Base-by-base conservation (phyloP, 2,888 invertebrate species). In the Ypsolopha sequella region DNA sequence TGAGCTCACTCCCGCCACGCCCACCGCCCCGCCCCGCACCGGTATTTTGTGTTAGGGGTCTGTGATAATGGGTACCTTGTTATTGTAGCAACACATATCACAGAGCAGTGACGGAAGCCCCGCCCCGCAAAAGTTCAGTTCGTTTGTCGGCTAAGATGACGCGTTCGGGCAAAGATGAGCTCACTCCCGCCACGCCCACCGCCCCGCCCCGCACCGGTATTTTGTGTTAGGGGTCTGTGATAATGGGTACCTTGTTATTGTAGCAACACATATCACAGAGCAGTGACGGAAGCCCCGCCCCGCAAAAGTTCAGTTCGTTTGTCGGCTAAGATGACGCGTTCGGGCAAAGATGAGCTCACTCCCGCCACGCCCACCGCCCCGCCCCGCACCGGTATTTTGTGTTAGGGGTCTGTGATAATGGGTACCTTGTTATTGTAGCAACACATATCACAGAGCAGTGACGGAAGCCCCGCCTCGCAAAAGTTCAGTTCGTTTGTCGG, bases 181-280 rank as follows among this genome's bases (percentile, higher is more conserved):
- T 63, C 48, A 14, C 38, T 0, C 34, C 41, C 6, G 35, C 46
- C 13, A 65, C 72, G 6, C 84, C 85, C 0, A 60, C 80, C 0
- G 84, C 84, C 0, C 85, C 85, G n/a, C 80, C 70, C 0, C 63
- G 63, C 1, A 71, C 80, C 8, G 84, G 84, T 80, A 54, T 41
- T 41, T 47, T 24, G 24, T n/a, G n/a, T n/a, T n/a, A n/a, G n/a
- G n/a, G n/a, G n/a, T 24, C 24, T 2, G 24, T 4, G 24, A 24
- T 24, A 24, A n/a, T n/a, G n/a, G n/a, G n/a, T n/a, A n/a, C n/a
- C n/a, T n/a, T n/a, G n/a, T n/a, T n/a, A n/a, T n/a, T n/a, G n/a
- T n/a, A n/a, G n/a, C n/a, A 82, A 73, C 76, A 85, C 1, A 84
- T 86, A 78, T 84, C 85, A 0, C 85, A 86, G 64, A 82, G 82